Evolutionary conservation across 2,888 invertebrate species (phyloP).

Genomic region (Xestoiulus laeticollis): DNA sequence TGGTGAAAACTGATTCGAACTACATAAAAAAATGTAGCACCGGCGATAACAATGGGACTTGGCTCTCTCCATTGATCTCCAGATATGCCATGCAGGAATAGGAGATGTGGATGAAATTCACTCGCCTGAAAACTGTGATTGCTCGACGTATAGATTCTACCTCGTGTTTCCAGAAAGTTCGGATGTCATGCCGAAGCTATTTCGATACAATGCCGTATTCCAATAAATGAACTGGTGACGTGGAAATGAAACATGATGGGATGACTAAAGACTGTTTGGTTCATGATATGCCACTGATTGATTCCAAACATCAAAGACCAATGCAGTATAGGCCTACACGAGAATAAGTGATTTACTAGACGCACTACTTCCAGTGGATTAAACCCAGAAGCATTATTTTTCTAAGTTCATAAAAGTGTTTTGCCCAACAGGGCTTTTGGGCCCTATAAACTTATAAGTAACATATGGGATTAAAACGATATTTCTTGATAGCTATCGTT

Average conservation of each 20-base stretch:
- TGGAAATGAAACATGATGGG: background rate
- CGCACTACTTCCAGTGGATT: background rate
- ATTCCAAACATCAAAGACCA: background rate
- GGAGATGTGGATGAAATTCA: background rate
- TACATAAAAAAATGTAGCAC: background rate
- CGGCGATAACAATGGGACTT: background rate
- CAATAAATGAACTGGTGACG: background rate
- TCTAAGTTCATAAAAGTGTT: background rate
- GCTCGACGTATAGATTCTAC: background rate
- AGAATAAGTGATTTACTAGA: background rate
- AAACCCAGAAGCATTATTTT: background rate
- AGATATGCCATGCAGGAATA: background rate
- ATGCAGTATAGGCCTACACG: background rate
- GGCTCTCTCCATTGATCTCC: background rate
- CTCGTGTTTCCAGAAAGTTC: background rate
- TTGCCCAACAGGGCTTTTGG: too few species aligned
- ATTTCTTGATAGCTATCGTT: too few species aligned
- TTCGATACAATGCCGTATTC: background rate
- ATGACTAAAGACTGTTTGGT: background rate
- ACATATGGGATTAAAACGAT: too few species aligned
- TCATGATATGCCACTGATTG: conserved; percentile 13
- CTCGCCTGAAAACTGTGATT: background rate
- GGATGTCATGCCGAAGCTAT: background rate
- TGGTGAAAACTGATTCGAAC: background rate
- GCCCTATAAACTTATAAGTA: too few species aligned